Evolutionary conservation across 2,113 vertebrate genomes (phyloP).

Genomic region (Sardina pilchardus): DNA sequence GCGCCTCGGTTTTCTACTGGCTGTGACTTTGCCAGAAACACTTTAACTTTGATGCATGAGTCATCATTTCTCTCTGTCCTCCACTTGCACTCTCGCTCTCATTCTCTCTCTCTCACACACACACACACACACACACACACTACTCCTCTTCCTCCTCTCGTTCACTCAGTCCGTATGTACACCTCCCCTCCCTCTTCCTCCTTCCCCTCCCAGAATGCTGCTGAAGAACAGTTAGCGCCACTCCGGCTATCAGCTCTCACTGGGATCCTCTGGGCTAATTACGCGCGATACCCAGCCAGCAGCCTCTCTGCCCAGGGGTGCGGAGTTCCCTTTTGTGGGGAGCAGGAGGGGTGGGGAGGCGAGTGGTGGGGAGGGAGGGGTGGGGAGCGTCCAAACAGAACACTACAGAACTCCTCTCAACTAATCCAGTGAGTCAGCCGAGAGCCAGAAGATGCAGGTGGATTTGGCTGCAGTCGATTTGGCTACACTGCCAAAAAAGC

Average conservation of each 20-base stretch:
- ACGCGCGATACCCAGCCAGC: constrained; percentile 24
- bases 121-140: not conserved
- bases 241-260: constrained; percentile 32
- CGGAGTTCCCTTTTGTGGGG: constrained; percentile 23
- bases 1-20: constrained; percentile 33
- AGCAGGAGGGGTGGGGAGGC: not conserved
- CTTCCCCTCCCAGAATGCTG: not conserved
- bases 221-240: not conserved
- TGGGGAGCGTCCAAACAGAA: not conserved
- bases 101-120: not conserved
- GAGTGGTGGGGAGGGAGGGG: not conserved
- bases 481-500: not conserved
- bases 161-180: not conserved
- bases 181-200: not conserved
- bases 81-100: not conserved
- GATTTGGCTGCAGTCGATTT: not conserved
- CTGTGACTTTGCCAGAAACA: constrained; percentile 22
- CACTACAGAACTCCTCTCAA: not conserved
- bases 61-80: constrained; percentile 28
- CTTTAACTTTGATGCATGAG: constrained; percentile 32
- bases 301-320: constrained; percentile 19
- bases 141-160: not conserved
- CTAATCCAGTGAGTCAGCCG: not conserved
- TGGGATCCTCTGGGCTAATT: constrained; percentile 39
- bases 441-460: not conserved